Evolutionary conservation across 2,797 vertebrate species (phyloP), one percentile per base, ranked within the genome.

Genomic region (Pseudochaenichthys georgianus): DNA sequence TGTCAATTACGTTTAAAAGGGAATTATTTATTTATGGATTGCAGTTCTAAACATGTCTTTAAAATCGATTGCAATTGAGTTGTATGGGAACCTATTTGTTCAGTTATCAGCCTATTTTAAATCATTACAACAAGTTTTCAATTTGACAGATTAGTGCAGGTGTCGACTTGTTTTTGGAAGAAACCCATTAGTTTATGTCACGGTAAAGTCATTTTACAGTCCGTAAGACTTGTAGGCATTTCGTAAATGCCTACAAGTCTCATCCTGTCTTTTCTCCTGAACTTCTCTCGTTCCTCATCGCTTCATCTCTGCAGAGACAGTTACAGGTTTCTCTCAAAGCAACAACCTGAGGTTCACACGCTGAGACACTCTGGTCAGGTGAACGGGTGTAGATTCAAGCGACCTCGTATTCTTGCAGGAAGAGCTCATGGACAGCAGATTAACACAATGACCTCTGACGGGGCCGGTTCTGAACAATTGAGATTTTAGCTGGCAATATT

Each of bases 211-310:
- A 7, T 38, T 38, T 38, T 38, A 38, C 5, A 6, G 34, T 38
- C 5, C 34, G 21, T 21, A 21, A 21, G 21, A 21, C 21, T 21
- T 21, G 21, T 21, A 21, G 21, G 21, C 21, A 21, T 21, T 21
- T 38, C 5, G 8, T 9, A 38, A 6, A 38, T 38, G 34, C 34
- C 34, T 38, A 38, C 83, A 51, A 57, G 91, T 73, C 58, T 67
- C 28, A 17, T 83, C 87, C 21, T 52, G 83, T 64, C 50, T 50
- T 43, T 71, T 10, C 21, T 28, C 9, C 15, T n/a, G 54, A 82
- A 48, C 17, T 13, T 19, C 15, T 62, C 15, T 43, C 19, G 2
- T 50, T 55, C 16, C 54, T 73, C 63, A 60, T 71, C 9, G 0
- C 28, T 52, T 58, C 46, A 48, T 71, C 65, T 70, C 47, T 4